A percentile compares a stretch with the other conserved stretches of the same genome.
These are phyloP conservation scores for Dorcus parallelipipedus DNA, from an alignment of 2,888 invertebrate species.

Conservation along the genomic window DNA sequence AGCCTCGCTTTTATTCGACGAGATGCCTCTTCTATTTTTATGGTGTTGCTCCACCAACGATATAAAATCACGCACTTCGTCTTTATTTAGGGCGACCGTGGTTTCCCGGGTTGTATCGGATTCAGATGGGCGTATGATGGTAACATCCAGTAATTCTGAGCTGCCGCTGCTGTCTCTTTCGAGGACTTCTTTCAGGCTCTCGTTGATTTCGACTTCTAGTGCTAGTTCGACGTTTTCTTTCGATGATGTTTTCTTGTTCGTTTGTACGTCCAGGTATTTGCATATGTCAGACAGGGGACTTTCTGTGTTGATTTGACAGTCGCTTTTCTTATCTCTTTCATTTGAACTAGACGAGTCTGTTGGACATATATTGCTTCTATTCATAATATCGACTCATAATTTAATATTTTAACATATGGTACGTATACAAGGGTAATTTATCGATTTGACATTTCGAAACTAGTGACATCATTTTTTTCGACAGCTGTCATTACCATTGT, in stretches of 20 bases:
- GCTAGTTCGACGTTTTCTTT: slow-evolving; percentile 32
- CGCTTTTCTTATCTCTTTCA: slow-evolving; percentile 4
- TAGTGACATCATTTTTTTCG: slow-evolving; percentile 13
- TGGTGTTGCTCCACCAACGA: slow-evolving; percentile 21
- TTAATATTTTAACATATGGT: slow-evolving; percentile 2
- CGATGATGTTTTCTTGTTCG: slow-evolving; percentile 4
- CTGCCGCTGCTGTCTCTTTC: slow-evolving; percentile 33
- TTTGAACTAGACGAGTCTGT: slow-evolving; percentile 17
- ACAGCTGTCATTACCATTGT: not conserved
- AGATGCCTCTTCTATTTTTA: slow-evolving; percentile 16
- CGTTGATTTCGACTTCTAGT: slow-evolving; percentile 43
- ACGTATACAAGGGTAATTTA: not conserved
- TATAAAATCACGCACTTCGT: slow-evolving; percentile 18
- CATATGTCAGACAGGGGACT: slow-evolving; percentile 16
- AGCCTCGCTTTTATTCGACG: not conserved
- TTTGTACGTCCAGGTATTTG: slow-evolving; percentile 13
- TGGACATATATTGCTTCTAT: slow-evolving; percentile 16
- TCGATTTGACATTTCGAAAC: slow-evolving; percentile 14
- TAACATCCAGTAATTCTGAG: slow-evolving; percentile 41
- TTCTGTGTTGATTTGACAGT: not conserved
- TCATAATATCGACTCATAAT: slow-evolving; percentile 20
- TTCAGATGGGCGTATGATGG: slow-evolving; percentile 40
- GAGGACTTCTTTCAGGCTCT: slow-evolving; percentile 37
- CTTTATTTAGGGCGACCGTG: slow-evolving; percentile 19
- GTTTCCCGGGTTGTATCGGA: slow-evolving; percentile 16